Evolutionary conservation across 2,113 vertebrate genomes (phyloP), one percentile per base, ranked within the genome.

Genomic region (Dasypus novemcinctus): DNA sequence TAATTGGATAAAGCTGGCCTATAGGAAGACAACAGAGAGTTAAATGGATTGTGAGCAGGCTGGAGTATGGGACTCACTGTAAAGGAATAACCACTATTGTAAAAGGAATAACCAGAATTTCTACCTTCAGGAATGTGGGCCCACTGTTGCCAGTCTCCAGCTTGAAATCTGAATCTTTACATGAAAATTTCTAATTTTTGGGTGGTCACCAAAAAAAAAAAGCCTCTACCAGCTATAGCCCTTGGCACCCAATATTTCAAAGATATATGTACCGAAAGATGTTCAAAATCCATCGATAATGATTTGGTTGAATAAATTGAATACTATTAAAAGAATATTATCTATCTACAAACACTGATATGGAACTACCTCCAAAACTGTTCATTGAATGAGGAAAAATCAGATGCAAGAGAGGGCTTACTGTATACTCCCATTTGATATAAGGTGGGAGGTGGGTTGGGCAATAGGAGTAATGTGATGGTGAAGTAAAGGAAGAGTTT

Each of bases 121-220:
- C 57, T 69, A 29, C 82, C 63, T 83, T 90, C 14, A 79, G 84
- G 31, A 82, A 95, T 38, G 2, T 46, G 64, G 61, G 29, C 18
- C 33, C n/a, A 54, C 54, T 87, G n/a, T 89, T 95, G 33, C 61
- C 74, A 86, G 13, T 71, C 68, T 80, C 61, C 75, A 72, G 14
- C 69, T 78, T 76, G 14, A 95, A 95, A 91, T 79, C 83, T 92
- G 61, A 95, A 86, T 38, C 36, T 80, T 85, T 63, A 63, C 33
- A 20, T 83, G 63, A 96, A 91, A 80, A 84, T 64, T 14, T 25
- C 59, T 88, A 43, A 87, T 66, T 83, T 79, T 94, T 75, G 52
- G 14, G 52, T 54, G 14, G 52, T 5, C 52, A 13, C 52, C 52
- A 59, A 80, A 71, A 38, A 68, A 49, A 66, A 25, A 21, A 68